Conservation (phyloP, 2,797 vertebrate genomes). For the Liasis olivaceus region DNA sequence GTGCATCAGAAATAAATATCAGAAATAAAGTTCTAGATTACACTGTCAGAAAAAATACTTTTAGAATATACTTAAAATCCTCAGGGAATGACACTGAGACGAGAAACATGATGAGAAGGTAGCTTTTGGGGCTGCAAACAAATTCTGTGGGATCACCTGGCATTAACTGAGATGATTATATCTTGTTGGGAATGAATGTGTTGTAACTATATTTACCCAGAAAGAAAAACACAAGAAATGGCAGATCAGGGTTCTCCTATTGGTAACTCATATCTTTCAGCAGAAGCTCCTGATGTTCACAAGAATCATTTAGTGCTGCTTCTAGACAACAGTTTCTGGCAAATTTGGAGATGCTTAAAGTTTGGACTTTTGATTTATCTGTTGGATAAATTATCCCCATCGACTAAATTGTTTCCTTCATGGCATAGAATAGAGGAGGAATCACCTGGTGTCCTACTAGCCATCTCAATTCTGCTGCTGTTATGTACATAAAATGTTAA, state of each 20-base stretch:
- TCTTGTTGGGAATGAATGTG: background rate
- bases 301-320: background rate
- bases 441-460: background rate
- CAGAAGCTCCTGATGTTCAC: background rate
- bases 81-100: background rate
- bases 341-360: background rate
- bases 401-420: background rate
- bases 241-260: background rate
- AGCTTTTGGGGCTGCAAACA: background rate
- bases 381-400: background rate
- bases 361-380: background rate
- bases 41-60: background rate
- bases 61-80: background rate
- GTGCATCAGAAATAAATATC: background rate
- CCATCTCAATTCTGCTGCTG: background rate
- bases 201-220: background rate
- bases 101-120: background rate
- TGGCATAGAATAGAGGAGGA: background rate
- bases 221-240: background rate
- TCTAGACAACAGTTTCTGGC: background rate
- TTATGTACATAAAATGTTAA: background rate
- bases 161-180: background rate
- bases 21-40: background rate
- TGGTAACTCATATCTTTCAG: background rate
- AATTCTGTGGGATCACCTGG: background rate